Conservation (phyloP, 2,797 vertebrate genomes). For the Typhlichthys subterraneus region DNA sequence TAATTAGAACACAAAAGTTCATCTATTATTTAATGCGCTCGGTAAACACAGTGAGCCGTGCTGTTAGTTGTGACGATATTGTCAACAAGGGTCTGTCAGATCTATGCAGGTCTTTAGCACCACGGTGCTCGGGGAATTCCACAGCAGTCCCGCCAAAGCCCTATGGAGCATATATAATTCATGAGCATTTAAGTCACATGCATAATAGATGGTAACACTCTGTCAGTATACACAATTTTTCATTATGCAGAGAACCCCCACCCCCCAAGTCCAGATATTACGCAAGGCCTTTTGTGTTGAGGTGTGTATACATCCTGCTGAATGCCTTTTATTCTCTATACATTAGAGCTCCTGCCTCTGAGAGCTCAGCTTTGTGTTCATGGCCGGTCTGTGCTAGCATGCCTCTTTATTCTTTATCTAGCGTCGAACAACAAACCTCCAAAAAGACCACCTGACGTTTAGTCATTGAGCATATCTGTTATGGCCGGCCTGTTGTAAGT, state of each 20-base stretch:
- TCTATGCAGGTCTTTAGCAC: constrained; percentile 29
- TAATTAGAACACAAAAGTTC: constrained; percentile 59
- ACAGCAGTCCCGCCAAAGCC: constrained; percentile 10
- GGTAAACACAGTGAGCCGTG: constrained; percentile 43
- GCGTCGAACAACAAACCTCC: constrained; percentile 17
- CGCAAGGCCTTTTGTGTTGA: constrained; percentile 20
- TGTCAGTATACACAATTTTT: constrained; percentile 1
- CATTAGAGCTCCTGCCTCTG: constrained; percentile 2
- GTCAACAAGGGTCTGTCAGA: constrained; percentile 33
- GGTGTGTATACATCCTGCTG: constrained; percentile 12
- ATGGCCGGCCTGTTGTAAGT: constrained; percentile 31
- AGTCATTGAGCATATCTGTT: constrained; percentile 20
- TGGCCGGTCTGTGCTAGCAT: background rate
- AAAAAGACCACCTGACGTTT: background rate
- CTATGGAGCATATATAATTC: constrained; percentile 41
- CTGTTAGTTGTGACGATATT: constrained; percentile 36
- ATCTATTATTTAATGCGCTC: constrained; percentile 57
- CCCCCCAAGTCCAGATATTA: constrained; percentile 22
- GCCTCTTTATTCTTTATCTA: background rate
- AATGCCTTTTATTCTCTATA: constrained; percentile 15
- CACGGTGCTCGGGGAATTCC: constrained; percentile 23
- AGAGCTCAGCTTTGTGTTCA: background rate
- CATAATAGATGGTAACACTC: constrained; percentile 54
- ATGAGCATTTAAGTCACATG: constrained; percentile 41
- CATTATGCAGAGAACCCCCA: constrained; percentile 21